A percentile compares a stretch with the other conserved stretches of the same genome.
phyloP scores from a whole-genome alignment of 2,888 invertebrate species.

The Allolobophora icterica region DNA sequence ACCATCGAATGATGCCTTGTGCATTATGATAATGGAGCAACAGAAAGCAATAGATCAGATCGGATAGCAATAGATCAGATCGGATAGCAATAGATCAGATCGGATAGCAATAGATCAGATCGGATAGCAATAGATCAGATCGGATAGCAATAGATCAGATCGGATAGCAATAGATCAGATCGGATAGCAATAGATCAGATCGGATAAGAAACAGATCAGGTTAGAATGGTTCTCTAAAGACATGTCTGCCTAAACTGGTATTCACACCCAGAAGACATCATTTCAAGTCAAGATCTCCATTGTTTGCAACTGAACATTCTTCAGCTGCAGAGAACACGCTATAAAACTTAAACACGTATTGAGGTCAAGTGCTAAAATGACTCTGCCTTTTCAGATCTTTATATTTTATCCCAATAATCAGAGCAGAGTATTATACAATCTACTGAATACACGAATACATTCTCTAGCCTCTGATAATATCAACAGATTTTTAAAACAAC shows the following conservation, averaged over 20 bases:
- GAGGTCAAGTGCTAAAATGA: neutral
- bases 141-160: neutral
- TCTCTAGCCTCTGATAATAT: neutral
- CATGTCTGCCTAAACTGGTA: constrained; percentile 1
- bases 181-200: neutral
- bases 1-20: too few relatives aligned
- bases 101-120: neutral
- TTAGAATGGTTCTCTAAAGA: constrained; percentile 8
- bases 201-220: neutral
- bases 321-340: neutral
- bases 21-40: neutral
- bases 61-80: neutral
- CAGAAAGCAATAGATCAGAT: neutral
- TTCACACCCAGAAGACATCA: neutral
- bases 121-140: neutral
- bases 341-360: neutral
- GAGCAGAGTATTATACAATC: neutral
- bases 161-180: neutral
- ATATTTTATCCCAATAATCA: neutral
- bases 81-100: neutral
- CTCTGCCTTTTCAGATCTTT: neutral
- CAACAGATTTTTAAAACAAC: constrained; percentile 5
- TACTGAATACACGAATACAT: constrained; percentile 17
- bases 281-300: constrained; percentile 11
- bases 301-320: neutral